phyloP scores from a whole-genome alignment of 2,113 vertebrate genomes.

The Erinaceus europaeus region DNA sequence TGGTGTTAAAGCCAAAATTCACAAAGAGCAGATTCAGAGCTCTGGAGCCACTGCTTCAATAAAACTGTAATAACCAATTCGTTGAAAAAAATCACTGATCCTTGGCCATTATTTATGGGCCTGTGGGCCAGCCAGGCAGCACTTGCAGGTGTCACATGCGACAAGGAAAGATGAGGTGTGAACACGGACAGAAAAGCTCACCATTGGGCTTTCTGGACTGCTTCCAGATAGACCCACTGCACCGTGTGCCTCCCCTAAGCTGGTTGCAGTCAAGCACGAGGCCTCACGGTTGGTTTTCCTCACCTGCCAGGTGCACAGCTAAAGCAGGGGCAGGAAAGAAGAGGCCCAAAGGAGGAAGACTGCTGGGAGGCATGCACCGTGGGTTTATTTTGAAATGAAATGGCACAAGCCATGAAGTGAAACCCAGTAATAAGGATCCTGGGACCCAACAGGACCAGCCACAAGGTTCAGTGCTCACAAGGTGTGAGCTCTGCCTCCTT shows the following conservation, averaged over 20 bases:
- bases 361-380: not conserved
- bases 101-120: not conserved
- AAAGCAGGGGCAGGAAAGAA: not conserved
- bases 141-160: not conserved
- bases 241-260: not conserved
- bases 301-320: not conserved
- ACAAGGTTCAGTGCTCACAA: not conserved
- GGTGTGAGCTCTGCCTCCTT: not conserved
- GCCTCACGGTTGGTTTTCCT: not conserved
- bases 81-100: not conserved
- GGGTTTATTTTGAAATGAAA: slow-evolving; percentile 51
- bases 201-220: not conserved
- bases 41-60: not conserved
- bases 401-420: not conserved
- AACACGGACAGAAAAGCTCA: not conserved
- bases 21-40: not conserved
- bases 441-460: not conserved
- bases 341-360: not conserved
- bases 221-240: not conserved
- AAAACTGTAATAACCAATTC: not conserved
- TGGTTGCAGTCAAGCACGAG: not conserved
- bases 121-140: not conserved
- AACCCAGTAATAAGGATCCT: slow-evolving; percentile 23
- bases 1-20: not conserved
- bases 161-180: not conserved